phyloP scores from a whole-genome alignment of 1,140 invertebrate species.

The Leptinotarsa undecemlineata region DNA sequence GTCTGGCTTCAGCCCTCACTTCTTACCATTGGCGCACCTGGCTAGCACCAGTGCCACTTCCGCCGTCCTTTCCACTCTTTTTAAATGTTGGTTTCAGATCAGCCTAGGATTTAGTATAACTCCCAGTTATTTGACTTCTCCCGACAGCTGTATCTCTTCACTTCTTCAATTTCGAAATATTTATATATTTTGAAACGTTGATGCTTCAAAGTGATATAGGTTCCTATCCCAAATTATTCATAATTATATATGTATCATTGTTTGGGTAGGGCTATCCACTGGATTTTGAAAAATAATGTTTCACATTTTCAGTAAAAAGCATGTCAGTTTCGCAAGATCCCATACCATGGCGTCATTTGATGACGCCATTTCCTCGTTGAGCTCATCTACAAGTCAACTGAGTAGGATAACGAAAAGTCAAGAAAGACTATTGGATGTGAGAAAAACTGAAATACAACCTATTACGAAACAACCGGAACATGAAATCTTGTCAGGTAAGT shows the following conservation, averaged over 20 bases:
- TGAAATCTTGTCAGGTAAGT: constrained; percentile 31
- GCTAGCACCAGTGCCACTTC: no score
- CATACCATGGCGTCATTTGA: constrained; percentile 83
- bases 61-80: no score
- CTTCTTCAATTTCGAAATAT: not conserved
- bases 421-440: constrained; percentile 69
- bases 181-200: not conserved
- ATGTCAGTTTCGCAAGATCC: constrained; percentile 88
- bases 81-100: no score
- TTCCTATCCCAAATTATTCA: no score
- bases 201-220: no score
- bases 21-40: no score
- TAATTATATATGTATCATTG: no score
- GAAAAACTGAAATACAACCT: constrained; percentile 58
- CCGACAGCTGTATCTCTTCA: no score
- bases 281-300: constrained; percentile 30
- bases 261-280: no score
- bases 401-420: constrained; percentile 64
- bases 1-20: no score
- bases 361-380: constrained; percentile 59
- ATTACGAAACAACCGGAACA: constrained; percentile 56
- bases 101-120: no score
- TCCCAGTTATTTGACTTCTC: no score
- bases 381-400: constrained; percentile 57
- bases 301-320: constrained; percentile 69